Conservation (phyloP, 2,888 invertebrate genomes). For the Tipula unca region DNA sequence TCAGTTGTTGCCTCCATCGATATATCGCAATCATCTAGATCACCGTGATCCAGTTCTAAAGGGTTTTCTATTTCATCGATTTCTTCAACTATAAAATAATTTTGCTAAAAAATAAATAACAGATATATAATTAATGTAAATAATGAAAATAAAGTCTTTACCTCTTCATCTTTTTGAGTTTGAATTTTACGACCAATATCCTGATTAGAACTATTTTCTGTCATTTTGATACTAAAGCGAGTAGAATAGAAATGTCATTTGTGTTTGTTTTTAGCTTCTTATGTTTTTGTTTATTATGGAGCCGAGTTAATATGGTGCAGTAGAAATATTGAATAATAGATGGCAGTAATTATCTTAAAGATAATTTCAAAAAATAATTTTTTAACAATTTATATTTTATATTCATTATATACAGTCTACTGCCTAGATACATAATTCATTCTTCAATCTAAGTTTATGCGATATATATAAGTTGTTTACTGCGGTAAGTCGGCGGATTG, state of each 20-base stretch:
- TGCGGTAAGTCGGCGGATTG: no score
- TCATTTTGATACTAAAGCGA: not conserved
- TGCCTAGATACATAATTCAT: no score
- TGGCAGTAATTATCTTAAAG: not conserved
- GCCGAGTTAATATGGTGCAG: not conserved
- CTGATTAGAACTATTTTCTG: not conserved
- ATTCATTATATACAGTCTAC: no score
- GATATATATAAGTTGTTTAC: no score
- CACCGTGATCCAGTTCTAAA: not conserved
- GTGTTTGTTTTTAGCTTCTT: not conserved
- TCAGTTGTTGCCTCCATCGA: not conserved
- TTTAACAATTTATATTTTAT: no score
- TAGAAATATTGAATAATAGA: not conserved
- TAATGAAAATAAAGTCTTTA: not conserved
- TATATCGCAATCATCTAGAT: not conserved
- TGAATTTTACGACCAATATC: not conserved
- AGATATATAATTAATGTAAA: not conserved
- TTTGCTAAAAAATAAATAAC: not conserved
- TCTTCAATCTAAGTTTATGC: no score
- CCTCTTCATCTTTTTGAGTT: not conserved
- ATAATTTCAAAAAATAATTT: no score
- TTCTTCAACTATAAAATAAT: not conserved
- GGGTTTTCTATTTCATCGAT: not conserved
- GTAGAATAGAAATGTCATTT: not conserved
- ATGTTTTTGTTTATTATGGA: not conserved